Evolutionary conservation across 1,140 invertebrate genomes (phyloP).

Genomic region (Antheraea pernyi): DNA sequence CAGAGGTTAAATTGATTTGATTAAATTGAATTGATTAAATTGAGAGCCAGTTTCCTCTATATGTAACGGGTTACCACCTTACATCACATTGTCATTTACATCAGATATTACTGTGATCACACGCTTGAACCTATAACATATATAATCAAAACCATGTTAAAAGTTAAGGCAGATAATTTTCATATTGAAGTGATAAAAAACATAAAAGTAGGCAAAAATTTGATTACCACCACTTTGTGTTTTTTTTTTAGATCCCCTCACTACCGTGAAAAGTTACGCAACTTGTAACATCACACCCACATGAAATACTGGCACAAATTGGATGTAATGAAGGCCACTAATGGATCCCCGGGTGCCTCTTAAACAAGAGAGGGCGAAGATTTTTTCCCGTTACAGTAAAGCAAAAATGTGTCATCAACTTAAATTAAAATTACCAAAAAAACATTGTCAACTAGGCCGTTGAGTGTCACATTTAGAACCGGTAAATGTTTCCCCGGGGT

Average conservation of each 20-base stretch:
- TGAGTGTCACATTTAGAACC: background rate
- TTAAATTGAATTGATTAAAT: too few relatives aligned
- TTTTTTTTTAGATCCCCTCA: background rate
- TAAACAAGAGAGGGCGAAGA: background rate
- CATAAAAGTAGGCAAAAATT: background rate
- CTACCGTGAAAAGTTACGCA: background rate
- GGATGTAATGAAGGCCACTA: background rate
- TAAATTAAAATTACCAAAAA: background rate
- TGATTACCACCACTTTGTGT: background rate
- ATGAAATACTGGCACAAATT: background rate
- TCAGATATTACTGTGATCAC: too few relatives aligned
- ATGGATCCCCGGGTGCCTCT: background rate
- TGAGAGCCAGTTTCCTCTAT: too few relatives aligned
- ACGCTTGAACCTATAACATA: too few relatives aligned
- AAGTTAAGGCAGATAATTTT: too few relatives aligned
- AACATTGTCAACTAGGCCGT: background rate
- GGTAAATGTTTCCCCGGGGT: background rate
- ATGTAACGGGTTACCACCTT: too few relatives aligned
- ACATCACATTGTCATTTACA: too few relatives aligned
- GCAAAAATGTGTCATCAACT: background rate
- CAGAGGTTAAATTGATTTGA: too few relatives aligned
- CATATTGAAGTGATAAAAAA: background rate
- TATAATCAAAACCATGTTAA: too few relatives aligned
- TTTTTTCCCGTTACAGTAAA: background rate
- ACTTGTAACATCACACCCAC: conserved; percentile 1